phyloP scores from a whole-genome alignment of 1,140 invertebrate genomes.

The Harlomillsia oculata region DNA sequence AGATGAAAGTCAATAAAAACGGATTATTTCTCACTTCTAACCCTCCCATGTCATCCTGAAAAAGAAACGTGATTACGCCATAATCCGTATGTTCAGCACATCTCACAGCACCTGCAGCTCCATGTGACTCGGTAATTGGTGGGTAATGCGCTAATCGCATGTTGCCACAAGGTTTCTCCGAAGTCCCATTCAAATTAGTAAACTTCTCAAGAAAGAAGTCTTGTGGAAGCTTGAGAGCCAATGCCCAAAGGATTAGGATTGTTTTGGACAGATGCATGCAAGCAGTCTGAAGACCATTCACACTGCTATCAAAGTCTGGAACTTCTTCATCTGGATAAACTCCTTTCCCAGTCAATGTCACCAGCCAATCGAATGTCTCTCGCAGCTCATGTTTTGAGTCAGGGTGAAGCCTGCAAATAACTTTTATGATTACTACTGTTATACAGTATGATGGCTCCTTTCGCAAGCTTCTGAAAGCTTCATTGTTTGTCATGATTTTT shows the following conservation, averaged over 20 bases:
- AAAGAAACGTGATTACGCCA: slow-evolving; percentile 13
- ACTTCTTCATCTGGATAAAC: background rate
- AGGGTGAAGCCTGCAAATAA: slow-evolving; percentile 4
- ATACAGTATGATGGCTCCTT: no score
- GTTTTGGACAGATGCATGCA: slow-evolving; percentile 5
- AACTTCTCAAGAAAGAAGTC: slow-evolving; percentile 46
- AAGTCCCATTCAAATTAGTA: slow-evolving; percentile 42
- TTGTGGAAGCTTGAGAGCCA: slow-evolving; percentile 1
- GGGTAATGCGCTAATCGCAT: slow-evolving; percentile 36
- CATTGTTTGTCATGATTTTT: no score
- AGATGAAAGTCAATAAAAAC: background rate
- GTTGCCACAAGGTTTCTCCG: slow-evolving; percentile 49
- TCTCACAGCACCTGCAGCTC: slow-evolving; percentile 43
- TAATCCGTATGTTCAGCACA: slow-evolving; percentile 17
- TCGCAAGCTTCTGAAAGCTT: no score
- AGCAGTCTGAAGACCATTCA: background rate
- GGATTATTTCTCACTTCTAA: slow-evolving; percentile 26
- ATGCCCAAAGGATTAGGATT: background rate
- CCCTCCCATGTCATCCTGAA: slow-evolving; percentile 16
- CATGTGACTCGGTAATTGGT: background rate
- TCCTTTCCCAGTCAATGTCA: background rate
- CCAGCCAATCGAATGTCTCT: slow-evolving; percentile 6
- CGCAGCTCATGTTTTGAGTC: slow-evolving; percentile 3
- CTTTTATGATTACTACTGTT: no score
- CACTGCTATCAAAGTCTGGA: background rate